Evolutionary conservation across 2,888 invertebrate genomes (phyloP).

Genomic region (Carabus problematicus): DNA sequence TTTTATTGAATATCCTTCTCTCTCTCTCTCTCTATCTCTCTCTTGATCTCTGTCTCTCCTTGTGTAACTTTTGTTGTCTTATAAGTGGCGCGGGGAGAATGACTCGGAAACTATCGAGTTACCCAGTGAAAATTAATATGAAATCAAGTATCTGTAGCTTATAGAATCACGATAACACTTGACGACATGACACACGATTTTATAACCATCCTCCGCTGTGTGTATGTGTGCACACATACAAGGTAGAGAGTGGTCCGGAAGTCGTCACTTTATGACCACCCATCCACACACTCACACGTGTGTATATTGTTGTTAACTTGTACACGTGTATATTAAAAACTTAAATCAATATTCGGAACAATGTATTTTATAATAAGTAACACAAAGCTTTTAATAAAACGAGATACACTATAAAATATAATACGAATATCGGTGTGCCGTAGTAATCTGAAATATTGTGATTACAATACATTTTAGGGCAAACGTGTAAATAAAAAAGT

Average conservation of each 20-base stretch:
- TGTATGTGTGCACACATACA: neutral
- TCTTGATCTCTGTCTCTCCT: too few relatives aligned
- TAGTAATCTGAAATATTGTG: too few relatives aligned
- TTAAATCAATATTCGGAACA: slow-evolving; percentile 13
- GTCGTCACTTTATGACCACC: slow-evolving; percentile 35
- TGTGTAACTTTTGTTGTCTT: too few relatives aligned
- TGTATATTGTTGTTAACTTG: slow-evolving; percentile 6
- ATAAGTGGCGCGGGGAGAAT: slow-evolving; percentile 11
- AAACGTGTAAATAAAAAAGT: too few relatives aligned
- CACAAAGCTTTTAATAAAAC: neutral
- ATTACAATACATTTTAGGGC: too few relatives aligned
- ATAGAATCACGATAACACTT: too few relatives aligned
- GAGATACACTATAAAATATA: too few relatives aligned
- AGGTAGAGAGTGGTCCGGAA: slow-evolving; percentile 22
- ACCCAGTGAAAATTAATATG: slow-evolving; percentile 37
- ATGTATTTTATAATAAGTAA: slow-evolving; percentile 36
- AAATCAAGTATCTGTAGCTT: slow-evolving; percentile 33
- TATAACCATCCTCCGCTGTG: too few relatives aligned
- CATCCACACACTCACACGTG: neutral
- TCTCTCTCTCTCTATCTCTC: too few relatives aligned
- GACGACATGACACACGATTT: too few relatives aligned
- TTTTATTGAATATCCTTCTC: too few relatives aligned
- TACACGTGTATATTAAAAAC: slow-evolving; percentile 15
- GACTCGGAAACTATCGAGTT: slow-evolving; percentile 35
- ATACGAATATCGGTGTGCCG: too few relatives aligned